Conservation (phyloP, 1,140 invertebrate genomes). For the Sminthurides bifidus region DNA sequence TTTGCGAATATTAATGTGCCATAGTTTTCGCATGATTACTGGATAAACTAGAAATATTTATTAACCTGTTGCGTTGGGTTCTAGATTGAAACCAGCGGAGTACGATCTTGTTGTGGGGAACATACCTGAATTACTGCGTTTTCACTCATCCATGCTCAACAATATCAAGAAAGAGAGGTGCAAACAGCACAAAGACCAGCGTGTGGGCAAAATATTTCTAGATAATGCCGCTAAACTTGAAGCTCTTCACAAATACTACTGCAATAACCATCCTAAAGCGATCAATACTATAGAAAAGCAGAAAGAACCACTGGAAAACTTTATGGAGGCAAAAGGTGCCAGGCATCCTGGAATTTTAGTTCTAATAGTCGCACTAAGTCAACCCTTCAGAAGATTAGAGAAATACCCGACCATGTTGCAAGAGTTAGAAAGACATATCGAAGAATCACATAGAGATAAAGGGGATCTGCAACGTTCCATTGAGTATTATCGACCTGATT, state of each 20-base stretch:
- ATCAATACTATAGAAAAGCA: conserved; percentile 82
- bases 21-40: background rate
- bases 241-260: conserved; percentile 73
- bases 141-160: conserved; percentile 63
- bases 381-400: conserved; percentile 85
- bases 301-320: conserved; percentile 70
- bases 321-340: conserved; percentile 75
- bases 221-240: conserved; percentile 75
- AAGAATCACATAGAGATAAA: conserved; percentile 87
- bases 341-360: conserved; percentile 64
- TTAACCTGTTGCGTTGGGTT: conserved; percentile 1
- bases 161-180: conserved; percentile 59
- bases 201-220: conserved; percentile 83
- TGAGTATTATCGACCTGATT: conserved; percentile 85
- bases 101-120: conserved; percentile 77
- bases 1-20: background rate
- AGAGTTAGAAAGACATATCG: conserved; percentile 86
- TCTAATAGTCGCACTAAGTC: conserved; percentile 80
- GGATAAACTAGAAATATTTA: background rate
- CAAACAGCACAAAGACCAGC: conserved; percentile 57
- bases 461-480: conserved; percentile 91
- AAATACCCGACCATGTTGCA: conserved; percentile 89
- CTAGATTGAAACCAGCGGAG: conserved; percentile 68
- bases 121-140: conserved; percentile 69
- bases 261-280: conserved; percentile 80